These are phyloP conservation scores for Drosophila monieri DNA, from an alignment of 2,888 invertebrate genomes.

Conservation along the genomic window DNA sequence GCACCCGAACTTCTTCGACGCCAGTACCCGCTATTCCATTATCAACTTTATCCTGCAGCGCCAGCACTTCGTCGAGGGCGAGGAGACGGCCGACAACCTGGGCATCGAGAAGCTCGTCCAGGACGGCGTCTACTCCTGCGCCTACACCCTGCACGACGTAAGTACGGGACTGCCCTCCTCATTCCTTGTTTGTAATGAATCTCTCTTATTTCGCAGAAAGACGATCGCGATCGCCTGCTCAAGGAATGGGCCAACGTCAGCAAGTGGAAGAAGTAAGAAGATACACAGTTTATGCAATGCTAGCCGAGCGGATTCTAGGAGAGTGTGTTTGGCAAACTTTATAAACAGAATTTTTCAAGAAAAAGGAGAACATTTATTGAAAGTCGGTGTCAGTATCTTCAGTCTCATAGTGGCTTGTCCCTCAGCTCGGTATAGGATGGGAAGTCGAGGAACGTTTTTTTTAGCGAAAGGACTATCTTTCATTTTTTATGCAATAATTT, in stretches of 20 bases:
- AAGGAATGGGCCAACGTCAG: slow-evolving; percentile 89
- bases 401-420: too few species aligned
- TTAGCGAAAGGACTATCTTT: too few species aligned
- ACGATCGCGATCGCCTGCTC: slow-evolving; percentile 86
- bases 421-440: too few species aligned
- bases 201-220: slow-evolving; percentile 82
- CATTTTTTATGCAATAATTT: too few species aligned
- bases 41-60: slow-evolving; percentile 91
- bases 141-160: slow-evolving; percentile 91
- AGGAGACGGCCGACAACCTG: slow-evolving; percentile 83
- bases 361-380: too few species aligned
- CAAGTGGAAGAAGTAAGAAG: slow-evolving; percentile 87
- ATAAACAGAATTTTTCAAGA: too few species aligned
- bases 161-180: slow-evolving; percentile 70
- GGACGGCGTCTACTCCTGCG: slow-evolving; percentile 88
- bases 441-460: too few species aligned
- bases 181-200: neutral
- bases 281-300: too few species aligned
- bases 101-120: slow-evolving; percentile 89
- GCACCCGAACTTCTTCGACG: slow-evolving; percentile 88
- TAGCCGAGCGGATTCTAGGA: too few species aligned
- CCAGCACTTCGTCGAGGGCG: slow-evolving; percentile 86
- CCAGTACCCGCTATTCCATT: slow-evolving; percentile 87
- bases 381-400: too few species aligned
- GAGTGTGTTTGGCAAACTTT: too few species aligned